These are phyloP conservation scores for Nyleta sp. DNA, from an alignment of 2,888 invertebrate genomes.

Conservation along the genomic window DNA sequence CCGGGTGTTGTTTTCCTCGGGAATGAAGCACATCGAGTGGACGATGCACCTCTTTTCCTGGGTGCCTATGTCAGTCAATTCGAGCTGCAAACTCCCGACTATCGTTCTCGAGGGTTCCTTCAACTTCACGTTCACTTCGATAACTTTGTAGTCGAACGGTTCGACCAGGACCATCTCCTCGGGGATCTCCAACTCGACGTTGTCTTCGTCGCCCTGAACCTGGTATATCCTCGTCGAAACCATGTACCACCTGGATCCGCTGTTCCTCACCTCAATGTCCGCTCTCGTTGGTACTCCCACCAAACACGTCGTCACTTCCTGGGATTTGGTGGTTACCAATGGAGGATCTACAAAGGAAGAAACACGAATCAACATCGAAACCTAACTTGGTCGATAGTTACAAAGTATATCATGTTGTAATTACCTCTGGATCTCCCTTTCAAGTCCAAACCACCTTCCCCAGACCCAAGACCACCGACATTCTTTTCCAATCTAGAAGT, in stretches of 20 bases:
- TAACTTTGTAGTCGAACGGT: not conserved
- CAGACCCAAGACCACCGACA: no score
- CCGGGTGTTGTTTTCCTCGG: not conserved
- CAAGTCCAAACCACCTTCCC: no score
- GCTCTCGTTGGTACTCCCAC: constrained; percentile 75
- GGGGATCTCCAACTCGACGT: constrained; percentile 73
- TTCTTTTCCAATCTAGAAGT: no score
- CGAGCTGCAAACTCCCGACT: not conserved
- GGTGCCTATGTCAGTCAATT: not conserved
- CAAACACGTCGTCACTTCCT: constrained; percentile 76
- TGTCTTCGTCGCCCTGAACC: constrained; percentile 76
- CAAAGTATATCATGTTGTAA: no score
- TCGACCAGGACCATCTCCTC: constrained; percentile 73
- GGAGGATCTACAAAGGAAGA: no score
- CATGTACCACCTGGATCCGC: constrained; percentile 77
- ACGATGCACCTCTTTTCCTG: not conserved
- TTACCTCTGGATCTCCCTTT: no score
- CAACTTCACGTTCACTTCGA: no score
- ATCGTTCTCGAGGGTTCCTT: no score
- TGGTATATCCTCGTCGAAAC: constrained; percentile 72
- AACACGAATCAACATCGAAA: no score
- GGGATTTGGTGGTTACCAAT: constrained; percentile 70
- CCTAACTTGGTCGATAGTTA: no score
- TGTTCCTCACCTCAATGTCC: constrained; percentile 76
- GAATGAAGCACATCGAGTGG: not conserved